A percentile compares a stretch with the other conserved stretches of the same genome.
phyloP scores from a whole-genome alignment of 2,888 invertebrate genomes.

The Iphiclides podalirius region DNA sequence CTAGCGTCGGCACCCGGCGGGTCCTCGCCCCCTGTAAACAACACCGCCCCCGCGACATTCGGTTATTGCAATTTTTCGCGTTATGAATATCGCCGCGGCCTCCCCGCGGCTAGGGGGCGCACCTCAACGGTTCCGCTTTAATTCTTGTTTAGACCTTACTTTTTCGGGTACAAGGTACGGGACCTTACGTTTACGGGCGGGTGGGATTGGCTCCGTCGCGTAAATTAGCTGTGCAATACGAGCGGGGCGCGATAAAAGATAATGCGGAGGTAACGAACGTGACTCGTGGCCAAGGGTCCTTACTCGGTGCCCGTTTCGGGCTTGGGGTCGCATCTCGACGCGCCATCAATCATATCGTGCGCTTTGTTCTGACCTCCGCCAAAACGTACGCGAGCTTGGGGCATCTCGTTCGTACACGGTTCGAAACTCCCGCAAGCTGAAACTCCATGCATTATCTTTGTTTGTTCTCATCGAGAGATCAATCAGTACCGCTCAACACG shows the following conservation, averaged over 20 bases:
- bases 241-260: conserved; percentile 26
- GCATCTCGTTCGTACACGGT: too few relatives aligned
- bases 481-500: too few relatives aligned
- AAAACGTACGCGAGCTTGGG: too few relatives aligned
- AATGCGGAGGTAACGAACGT: conserved; percentile 36
- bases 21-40: conserved; percentile 65
- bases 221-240: conserved; percentile 54
- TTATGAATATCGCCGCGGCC: conserved; percentile 77
- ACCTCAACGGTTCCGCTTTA: conserved; percentile 79
- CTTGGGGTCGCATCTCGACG: conserved; percentile 59
- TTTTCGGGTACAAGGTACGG: conserved; percentile 78
- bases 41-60: conserved; percentile 51
- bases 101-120: conserved; percentile 64
- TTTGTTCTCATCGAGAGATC: too few relatives aligned
- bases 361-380: too few relatives aligned
- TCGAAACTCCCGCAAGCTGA: too few relatives aligned
- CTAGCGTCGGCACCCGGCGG: too few relatives aligned
- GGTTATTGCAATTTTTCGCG: conserved; percentile 80
- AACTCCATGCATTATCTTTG: too few relatives aligned
- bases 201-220: conserved; percentile 28
- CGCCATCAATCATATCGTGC: conserved; percentile 78
- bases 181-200: conserved; percentile 72
- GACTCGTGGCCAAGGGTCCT: conserved; percentile 69
- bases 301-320: conserved; percentile 42
- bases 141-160: conserved; percentile 79